These are phyloP conservation scores for Oryzias melastigma DNA, from an alignment of 2,113 vertebrate genomes.

Conservation along the genomic window DNA sequence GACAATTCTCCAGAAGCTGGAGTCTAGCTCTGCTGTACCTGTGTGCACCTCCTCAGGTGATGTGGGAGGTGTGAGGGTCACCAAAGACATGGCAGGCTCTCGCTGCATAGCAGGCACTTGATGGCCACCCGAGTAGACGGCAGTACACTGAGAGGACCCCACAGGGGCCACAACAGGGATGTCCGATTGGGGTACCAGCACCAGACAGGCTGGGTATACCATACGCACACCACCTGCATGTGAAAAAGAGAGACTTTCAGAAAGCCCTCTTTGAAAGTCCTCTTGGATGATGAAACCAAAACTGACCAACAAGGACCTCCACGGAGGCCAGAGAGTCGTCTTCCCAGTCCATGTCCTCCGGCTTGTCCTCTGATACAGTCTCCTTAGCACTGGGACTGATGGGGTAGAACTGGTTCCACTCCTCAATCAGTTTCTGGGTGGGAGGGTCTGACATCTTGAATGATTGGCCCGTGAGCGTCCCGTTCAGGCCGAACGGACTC, in stretches of 20 bases:
- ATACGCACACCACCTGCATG: slow-evolving; percentile 92
- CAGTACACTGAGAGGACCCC: slow-evolving; percentile 88
- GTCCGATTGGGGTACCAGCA: slow-evolving; percentile 95
- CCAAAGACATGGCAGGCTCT: slow-evolving; percentile 96
- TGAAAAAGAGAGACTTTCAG: neutral
- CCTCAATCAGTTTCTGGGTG: slow-evolving; percentile 94
- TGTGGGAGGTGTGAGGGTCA: slow-evolving; percentile 96
- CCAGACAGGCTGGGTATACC: slow-evolving; percentile 96
- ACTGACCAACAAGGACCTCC: slow-evolving; percentile 96
- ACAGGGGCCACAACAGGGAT: slow-evolving; percentile 85
- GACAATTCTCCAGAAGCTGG: neutral
- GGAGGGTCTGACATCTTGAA: slow-evolving; percentile 97
- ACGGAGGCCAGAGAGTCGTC: slow-evolving; percentile 97
- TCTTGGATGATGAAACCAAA: neutral
- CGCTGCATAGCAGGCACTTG: slow-evolving; percentile 95
- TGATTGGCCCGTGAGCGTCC: slow-evolving; percentile 95
- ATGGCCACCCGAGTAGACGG: slow-evolving; percentile 88
- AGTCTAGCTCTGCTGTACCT: slow-evolving; percentile 78
- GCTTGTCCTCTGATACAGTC: slow-evolving; percentile 84
- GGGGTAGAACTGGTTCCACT: slow-evolving; percentile 99
- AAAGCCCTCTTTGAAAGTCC: neutral
- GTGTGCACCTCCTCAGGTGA: slow-evolving; percentile 96
- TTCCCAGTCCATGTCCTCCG: slow-evolving; percentile 97
- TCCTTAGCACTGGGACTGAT: slow-evolving; percentile 89
- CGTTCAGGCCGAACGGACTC: slow-evolving; percentile 96